Percentiles rank a stretch among this genome's conserved stretches.
These are phyloP conservation scores for Pyrrhura leucotis DNA, from an alignment of 2,797 vertebrate species.

Conservation along the genomic window DNA sequence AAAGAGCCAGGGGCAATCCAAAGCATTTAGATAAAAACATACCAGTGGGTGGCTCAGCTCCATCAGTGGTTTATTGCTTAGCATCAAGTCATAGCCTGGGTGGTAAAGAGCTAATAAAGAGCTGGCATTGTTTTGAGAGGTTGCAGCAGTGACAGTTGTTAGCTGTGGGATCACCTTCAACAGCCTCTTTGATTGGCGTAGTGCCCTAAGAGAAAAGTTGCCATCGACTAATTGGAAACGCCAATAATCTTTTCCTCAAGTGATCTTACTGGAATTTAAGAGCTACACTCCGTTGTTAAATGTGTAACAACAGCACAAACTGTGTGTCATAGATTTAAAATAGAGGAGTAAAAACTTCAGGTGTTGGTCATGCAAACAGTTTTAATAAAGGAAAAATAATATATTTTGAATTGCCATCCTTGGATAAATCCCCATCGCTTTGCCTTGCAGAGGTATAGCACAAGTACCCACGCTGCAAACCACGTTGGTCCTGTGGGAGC, in stretches of 20 bases:
- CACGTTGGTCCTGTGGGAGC: neutral
- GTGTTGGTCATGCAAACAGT: neutral
- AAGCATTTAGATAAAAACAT: neutral
- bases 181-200: neutral
- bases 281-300: accelerated
- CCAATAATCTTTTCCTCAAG: neutral
- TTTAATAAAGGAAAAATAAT: neutral
- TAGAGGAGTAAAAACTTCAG: neutral
- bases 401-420: neutral
- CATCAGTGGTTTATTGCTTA: neutral
- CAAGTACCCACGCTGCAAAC: neutral
- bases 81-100: neutral
- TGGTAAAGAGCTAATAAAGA: neutral
- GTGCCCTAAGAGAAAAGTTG: neutral
- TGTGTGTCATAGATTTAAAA: neutral
- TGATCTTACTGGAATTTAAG: neutral
- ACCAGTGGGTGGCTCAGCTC: neutral
- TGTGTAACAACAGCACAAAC: neutral
- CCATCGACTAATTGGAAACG: neutral
- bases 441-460: accelerated
- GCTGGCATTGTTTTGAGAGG: neutral
- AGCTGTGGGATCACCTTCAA: neutral
- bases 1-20: neutral
- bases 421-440: neutral
- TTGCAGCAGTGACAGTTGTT: neutral